phyloP scores from a whole-genome alignment of 2,888 invertebrate species.

The Tipula helvola region DNA sequence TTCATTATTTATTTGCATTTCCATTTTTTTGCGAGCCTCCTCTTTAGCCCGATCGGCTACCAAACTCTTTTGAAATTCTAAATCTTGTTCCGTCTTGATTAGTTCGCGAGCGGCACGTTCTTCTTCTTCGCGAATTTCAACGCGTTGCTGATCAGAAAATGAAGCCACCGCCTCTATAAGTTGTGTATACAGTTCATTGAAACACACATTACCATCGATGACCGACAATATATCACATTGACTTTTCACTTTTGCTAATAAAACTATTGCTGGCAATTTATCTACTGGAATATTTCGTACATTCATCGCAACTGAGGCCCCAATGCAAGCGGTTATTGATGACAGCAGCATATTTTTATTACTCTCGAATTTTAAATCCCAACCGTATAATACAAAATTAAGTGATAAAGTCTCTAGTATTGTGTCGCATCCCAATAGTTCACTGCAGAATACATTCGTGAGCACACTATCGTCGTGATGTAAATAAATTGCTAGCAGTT shows the following conservation, averaged over 20 bases:
- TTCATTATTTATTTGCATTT: conserved; percentile 50
- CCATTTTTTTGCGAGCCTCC: conserved; percentile 67
- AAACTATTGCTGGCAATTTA: conserved; percentile 73
- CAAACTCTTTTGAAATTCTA: conserved; percentile 81
- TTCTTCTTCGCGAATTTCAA: conserved; percentile 72
- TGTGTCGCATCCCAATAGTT: conserved; percentile 81
- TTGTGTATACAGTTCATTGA: conserved; percentile 77
- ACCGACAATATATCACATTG: conserved; percentile 84
- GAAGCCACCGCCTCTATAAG: conserved; percentile 80
- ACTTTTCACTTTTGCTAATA: conserved; percentile 79
- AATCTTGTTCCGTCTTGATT: conserved; percentile 88
- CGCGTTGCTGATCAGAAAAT: conserved; percentile 60
- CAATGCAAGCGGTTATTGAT: conserved; percentile 63
- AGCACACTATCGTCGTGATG: conserved; percentile 93
- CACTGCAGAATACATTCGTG: conserved; percentile 94
- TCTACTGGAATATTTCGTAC: conserved; percentile 77
- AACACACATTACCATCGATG: conserved; percentile 83
- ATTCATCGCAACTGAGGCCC: conserved; percentile 70
- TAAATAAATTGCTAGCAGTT: conserved; percentile 85
- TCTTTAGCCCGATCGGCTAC: conserved; percentile 66
- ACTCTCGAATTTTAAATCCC: conserved; percentile 86
- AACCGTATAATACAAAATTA: conserved; percentile 91
- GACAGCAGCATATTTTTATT: conserved; percentile 73
- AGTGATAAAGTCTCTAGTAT: conserved; percentile 78
- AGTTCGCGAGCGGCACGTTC: conserved; percentile 79